These are phyloP conservation scores for Phalanger gymnotis DNA, from an alignment of 2,797 vertebrate genomes.

Conservation along the genomic window DNA sequence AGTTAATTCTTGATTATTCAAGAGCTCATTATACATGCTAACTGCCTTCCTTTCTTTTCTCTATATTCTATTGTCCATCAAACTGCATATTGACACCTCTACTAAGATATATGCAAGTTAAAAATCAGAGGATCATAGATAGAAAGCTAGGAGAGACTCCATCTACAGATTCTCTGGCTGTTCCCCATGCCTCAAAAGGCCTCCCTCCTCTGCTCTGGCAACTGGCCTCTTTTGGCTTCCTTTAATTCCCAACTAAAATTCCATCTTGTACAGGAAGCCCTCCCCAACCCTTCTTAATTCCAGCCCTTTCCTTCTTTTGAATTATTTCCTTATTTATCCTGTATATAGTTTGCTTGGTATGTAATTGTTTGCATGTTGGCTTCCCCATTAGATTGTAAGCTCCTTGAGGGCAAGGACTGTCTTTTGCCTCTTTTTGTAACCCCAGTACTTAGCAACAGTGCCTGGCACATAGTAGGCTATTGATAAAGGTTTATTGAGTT, in stretches of 20 bases:
- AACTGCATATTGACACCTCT: not conserved
- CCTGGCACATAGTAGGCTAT: not conserved
- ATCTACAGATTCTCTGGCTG: not conserved
- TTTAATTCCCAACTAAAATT: not conserved
- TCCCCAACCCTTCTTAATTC: not conserved
- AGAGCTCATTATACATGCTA: not conserved
- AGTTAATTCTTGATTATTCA: not conserved
- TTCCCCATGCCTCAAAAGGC: not conserved
- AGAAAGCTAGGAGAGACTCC: not conserved
- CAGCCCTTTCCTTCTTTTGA: not conserved
- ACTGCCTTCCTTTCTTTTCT: not conserved
- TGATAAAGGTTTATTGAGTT: not conserved
- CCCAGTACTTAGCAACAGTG: not conserved
- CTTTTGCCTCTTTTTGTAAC: not conserved
- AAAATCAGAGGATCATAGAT: not conserved
- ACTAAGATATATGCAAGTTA: not conserved
- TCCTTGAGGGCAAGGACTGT: not conserved
- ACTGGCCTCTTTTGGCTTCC: not conserved
- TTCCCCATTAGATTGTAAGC: not conserved
- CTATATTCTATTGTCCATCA: not conserved
- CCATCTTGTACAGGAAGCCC: not conserved
- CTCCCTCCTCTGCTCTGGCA: not conserved
- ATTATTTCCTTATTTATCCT: not conserved
- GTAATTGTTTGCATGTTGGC: not conserved
- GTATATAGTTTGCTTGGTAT: not conserved